A percentile compares a stretch with the other conserved stretches of the same genome.
phyloP scores from a whole-genome alignment of 2,797 vertebrate species.

The Pelodytes ibericus region DNA sequence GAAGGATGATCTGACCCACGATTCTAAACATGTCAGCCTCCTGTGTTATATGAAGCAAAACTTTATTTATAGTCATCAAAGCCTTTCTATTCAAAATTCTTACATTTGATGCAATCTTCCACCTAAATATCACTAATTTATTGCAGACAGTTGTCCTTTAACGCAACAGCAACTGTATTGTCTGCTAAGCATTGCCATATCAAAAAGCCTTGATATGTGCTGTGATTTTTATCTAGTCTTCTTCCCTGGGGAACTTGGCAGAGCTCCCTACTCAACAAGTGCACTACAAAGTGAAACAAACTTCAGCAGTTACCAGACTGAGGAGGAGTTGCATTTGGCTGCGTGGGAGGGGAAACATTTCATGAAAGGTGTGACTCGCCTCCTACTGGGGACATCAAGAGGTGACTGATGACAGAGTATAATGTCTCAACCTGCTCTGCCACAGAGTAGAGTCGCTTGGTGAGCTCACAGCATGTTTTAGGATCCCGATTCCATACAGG shows the following conservation, averaged over 20 bases:
- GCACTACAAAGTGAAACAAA: neutral
- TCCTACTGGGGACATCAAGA: conserved; percentile 38
- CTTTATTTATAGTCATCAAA: too few species aligned
- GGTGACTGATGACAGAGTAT: conserved; percentile 23
- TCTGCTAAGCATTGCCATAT: neutral
- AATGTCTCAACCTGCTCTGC: conserved; percentile 22
- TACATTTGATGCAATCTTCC: too few species aligned
- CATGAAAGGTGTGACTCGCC: conserved; percentile 47
- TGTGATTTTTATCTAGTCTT: conserved; percentile 8
- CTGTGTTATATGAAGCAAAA: too few species aligned
- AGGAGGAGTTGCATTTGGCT: conserved; percentile 27
- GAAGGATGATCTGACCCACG: too few species aligned
- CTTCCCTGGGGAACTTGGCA: conserved; percentile 21
- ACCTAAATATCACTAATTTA: too few species aligned
- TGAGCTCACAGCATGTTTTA: neutral
- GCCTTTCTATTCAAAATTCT: too few species aligned
- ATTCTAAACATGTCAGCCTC: too few species aligned
- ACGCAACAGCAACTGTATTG: too few species aligned
- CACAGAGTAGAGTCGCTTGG: neutral
- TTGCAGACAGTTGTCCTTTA: too few species aligned
- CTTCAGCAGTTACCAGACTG: neutral
- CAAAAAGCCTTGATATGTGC: neutral
- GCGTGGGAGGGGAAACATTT: conserved; percentile 27
- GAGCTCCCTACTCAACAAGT: neutral
- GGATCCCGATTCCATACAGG: neutral